phyloP scores from a whole-genome alignment of 1,140 invertebrate species.

The Leptopilina boulardi region DNA sequence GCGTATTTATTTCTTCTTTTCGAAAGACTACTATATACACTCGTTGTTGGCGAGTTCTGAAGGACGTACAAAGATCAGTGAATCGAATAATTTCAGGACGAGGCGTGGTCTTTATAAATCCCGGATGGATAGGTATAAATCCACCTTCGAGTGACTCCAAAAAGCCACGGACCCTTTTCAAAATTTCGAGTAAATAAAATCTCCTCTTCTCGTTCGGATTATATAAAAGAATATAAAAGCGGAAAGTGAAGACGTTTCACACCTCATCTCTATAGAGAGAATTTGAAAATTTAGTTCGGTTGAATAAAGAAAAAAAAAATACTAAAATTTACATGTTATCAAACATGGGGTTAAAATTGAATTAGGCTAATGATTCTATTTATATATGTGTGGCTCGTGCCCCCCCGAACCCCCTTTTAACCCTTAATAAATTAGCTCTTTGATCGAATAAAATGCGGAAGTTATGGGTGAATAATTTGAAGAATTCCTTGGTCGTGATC shows the following conservation, averaged over 20 bases:
- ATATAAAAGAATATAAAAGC: background rate
- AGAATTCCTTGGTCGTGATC: slow-evolving; percentile 20
- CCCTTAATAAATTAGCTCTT: background rate
- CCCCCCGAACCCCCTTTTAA: too few species aligned
- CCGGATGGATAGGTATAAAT: slow-evolving; percentile 57
- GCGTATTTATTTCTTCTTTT: slow-evolving; percentile 55
- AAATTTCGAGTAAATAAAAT: slow-evolving; percentile 7
- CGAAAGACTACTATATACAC: slow-evolving; percentile 48
- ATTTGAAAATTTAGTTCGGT: background rate
- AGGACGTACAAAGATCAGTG: slow-evolving; percentile 53
- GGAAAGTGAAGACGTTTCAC: slow-evolving; percentile 6
- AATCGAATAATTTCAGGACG: slow-evolving; percentile 58
- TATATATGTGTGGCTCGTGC: slow-evolving; percentile 9
- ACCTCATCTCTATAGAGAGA: background rate
- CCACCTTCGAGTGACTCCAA: slow-evolving; percentile 38
- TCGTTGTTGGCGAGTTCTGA: slow-evolving; percentile 48
- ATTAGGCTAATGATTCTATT: background rate
- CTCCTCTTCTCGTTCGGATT: background rate
- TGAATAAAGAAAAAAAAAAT: background rate
- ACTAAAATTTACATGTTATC: background rate
- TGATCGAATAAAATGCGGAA: slow-evolving; percentile 21
- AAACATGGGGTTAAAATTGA: background rate
- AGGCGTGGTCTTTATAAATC: slow-evolving; percentile 57
- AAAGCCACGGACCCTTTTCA: slow-evolving; percentile 21
- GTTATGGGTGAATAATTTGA: slow-evolving; percentile 33